These are phyloP conservation scores for Troides aeacus DNA, from an alignment of 2,888 invertebrate species.

Conservation along the genomic window DNA sequence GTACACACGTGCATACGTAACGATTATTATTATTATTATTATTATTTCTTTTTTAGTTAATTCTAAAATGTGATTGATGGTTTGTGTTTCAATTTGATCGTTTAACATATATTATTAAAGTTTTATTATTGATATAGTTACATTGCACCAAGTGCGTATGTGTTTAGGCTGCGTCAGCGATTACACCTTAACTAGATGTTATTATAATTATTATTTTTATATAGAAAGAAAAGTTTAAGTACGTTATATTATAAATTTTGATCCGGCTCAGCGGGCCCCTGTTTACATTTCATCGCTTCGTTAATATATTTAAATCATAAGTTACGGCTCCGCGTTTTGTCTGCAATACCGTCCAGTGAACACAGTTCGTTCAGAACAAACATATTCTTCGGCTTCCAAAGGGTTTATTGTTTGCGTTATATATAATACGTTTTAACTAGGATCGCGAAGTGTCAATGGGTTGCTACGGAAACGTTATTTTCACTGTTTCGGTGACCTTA, in stretches of 20 bases:
- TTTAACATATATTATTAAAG: slow-evolving; percentile 48
- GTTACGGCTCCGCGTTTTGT: slow-evolving; percentile 61
- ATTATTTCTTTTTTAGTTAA: no score
- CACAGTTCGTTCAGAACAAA: slow-evolving; percentile 34
- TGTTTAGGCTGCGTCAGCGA: slow-evolving; percentile 67
- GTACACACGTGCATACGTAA: slow-evolving; percentile 33
- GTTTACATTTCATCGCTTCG: slow-evolving; percentile 40
- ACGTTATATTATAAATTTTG: slow-evolving; percentile 43
- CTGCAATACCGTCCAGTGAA: slow-evolving; percentile 76
- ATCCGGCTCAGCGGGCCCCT: slow-evolving; percentile 51
- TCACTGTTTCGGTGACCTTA: slow-evolving; percentile 32
- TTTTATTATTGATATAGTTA: slow-evolving; percentile 50
- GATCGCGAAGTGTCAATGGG: no score
- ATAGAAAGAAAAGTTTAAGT: slow-evolving; percentile 33
- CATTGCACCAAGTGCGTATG: slow-evolving; percentile 73
- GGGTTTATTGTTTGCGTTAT: slow-evolving; percentile 14
- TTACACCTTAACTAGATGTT: slow-evolving; percentile 44
- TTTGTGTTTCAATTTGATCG: slow-evolving; percentile 62
- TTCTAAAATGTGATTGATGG: slow-evolving; percentile 61
- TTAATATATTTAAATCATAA: slow-evolving; percentile 44
- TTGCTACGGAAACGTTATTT: background rate
- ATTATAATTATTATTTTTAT: slow-evolving; percentile 34
- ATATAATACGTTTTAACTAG: background rate
- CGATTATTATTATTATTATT: slow-evolving; percentile 40
- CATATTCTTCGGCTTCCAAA: slow-evolving; percentile 12